Base-by-base conservation (phyloP, 2,888 invertebrate species). In the Polyommatus icarus region DNA sequence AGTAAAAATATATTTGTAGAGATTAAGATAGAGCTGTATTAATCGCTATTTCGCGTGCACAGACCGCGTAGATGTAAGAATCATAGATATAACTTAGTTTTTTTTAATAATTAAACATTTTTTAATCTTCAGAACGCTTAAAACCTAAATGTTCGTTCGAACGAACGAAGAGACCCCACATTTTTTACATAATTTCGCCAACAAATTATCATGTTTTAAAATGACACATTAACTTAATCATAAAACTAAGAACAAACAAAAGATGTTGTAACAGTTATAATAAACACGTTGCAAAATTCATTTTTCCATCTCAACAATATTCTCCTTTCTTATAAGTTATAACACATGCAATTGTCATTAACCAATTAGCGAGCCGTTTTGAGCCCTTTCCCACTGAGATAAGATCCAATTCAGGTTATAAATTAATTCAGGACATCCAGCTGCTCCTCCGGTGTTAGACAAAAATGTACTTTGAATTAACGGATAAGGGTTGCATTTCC, bases 271-370 rank as follows among this genome's bases (percentile, higher is more conserved):
- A 87, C 88, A 91, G 83, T 91, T 89, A 91, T 89, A 88, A 90
- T 90, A 90, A 84, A 89, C 87, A 88, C 88, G 89, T 89, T 88
- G 87, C 85, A 85, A 87, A 87, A 89, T 91, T 89, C 87, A 88
- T 87, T 86, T 77, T 84, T 80, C 80, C 83, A 81, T 83, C 79
- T 86, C 88, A 85, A 87, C 86, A 84, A 87, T 87, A 82, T 83
- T 54, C 79, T 85, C 83, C 80, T 90, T 89, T 85, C 83, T 78
- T 83, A 83, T 85, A 87, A 87, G 83, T 78, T 83, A 83, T 85
- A 87, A 87, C 88, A 88, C 85, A 89, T 89, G 89, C 86, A 86
- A 83, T 90, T 87, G 88, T 86, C 84, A 84, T 88, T 87, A 87
- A 89, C 89, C 88, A 90, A 91, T 91, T 90, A 91, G 84, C 85